Evolutionary conservation across 2,888 invertebrate genomes (phyloP), one percentile per base, ranked within the genome.

Genomic region (Hydraecia micacea): DNA sequence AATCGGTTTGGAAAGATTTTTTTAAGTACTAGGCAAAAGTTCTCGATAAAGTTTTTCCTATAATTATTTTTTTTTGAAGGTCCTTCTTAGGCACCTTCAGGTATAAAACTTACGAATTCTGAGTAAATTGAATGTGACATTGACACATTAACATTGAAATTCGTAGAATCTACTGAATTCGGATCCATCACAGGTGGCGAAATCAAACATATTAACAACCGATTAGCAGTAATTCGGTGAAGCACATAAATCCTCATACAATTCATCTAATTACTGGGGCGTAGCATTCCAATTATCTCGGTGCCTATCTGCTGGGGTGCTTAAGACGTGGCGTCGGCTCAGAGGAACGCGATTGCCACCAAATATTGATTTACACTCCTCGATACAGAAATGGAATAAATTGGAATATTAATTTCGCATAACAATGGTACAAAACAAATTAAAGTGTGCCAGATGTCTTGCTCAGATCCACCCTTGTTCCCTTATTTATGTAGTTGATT

Each of bases 401-500:
- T 96, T 96, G 95, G 96, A 96, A 96, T 97, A 97, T 96, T 97
- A 97, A 97, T 97, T 96, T 94, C 93, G 95, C 95, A 95, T 94
- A 95, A 96, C 96, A 96, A 96, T 95, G 94, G 92, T 91, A 92
- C 93, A 95, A 95, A 95, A 96, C 96, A 96, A 97, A 96, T 96
- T 96, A 96, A 95, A 96, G 95, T 94, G 93, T 93, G 94, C 95
- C 96, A 96, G 96, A 96, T 96, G 96, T 96, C 96, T 93, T 92
- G 91, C 88, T 91, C 94, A 95, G 96, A 93, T 91, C 91, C 90
- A 90, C 88, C 89, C 93, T 90, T 92, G 93, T 94, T 94, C 94
- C 91, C 93, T 94, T 93, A 92, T 94, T 94, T 93, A 89, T 92
- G 93, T 93, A 93, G 91, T 91, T 92, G 92, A 93, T 93, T 94